Percentiles rank a stretch among this genome's conserved stretches.
phyloP scores from a whole-genome alignment of 2,113 vertebrate genomes.

The Hiodon alosoides region DNA sequence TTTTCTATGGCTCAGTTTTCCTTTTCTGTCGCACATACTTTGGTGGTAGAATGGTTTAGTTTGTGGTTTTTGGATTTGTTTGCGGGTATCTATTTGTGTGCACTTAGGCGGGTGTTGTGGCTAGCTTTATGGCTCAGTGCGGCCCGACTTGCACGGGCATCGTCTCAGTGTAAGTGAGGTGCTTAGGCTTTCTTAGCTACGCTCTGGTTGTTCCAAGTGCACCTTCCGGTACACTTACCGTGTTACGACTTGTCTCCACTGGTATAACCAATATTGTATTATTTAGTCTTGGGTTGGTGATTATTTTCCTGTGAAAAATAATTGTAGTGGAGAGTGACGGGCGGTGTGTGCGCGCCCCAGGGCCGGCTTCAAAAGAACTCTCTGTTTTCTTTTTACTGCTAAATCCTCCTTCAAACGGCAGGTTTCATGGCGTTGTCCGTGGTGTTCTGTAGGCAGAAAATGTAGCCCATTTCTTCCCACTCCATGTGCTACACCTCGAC shows the following conservation, averaged over 20 bases:
- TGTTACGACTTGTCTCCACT: conserved; percentile 52
- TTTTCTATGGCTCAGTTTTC: conserved; percentile 26
- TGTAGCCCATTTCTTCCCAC: conserved; percentile 47
- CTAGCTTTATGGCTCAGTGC: conserved; percentile 43
- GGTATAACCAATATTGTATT: not conserved
- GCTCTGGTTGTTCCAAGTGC: conserved; percentile 42
- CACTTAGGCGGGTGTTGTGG: not conserved
- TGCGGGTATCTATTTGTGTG: not conserved
- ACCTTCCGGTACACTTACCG: conserved; percentile 54
- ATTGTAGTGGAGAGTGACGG: conserved; percentile 44
- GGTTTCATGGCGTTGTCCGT: conserved; percentile 31
- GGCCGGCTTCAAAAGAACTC: conserved; percentile 38
- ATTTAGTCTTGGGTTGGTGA: not conserved
- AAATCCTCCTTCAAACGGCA: conserved; percentile 43
- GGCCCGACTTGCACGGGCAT: conserved; percentile 35
- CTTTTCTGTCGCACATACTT: conserved; percentile 45
- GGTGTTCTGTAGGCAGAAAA: conserved; percentile 26
- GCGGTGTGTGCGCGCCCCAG: conserved; percentile 48
- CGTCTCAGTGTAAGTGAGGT: conserved; percentile 48
- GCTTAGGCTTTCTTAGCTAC: conserved; percentile 37
- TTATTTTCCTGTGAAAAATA: not conserved
- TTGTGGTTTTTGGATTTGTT: not conserved
- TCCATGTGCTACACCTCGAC: conserved; percentile 48
- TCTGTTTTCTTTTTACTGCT: conserved; percentile 45
- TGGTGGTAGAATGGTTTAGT: conserved; percentile 37